phyloP scores from a whole-genome alignment of 2,888 invertebrate species.

The Frankliniella fusca region DNA sequence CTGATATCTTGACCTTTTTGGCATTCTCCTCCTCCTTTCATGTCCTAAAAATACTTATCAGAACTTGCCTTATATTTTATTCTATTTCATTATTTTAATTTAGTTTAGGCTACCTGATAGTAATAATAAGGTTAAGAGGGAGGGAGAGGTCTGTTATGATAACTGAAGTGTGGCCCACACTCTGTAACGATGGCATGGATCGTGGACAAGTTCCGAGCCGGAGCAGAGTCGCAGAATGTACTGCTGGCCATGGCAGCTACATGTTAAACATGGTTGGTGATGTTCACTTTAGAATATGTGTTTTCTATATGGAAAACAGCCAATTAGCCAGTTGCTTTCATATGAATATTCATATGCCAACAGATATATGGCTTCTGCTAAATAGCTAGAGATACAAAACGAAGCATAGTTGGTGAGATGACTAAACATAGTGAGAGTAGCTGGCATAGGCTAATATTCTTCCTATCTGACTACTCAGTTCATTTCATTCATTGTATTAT shows the following conservation, averaged over 20 bases:
- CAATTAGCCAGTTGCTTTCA: background rate
- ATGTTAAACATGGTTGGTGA: conserved; percentile 1
- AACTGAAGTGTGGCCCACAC: background rate
- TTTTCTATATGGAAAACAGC: background rate
- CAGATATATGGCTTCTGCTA: background rate
- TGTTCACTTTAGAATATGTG: background rate
- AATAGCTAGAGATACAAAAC: background rate
- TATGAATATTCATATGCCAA: too few relatives aligned
- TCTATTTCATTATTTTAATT: background rate
- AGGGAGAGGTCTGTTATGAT: background rate
- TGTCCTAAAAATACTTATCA: too few relatives aligned
- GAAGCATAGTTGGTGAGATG: background rate
- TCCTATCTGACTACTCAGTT: too few relatives aligned
- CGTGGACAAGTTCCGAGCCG: background rate
- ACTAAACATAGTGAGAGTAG: background rate
- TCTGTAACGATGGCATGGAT: conserved; percentile 5
- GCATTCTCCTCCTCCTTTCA: background rate
- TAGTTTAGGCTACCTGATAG: background rate
- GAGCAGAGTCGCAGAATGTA: background rate
- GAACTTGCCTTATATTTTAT: background rate
- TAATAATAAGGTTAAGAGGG: background rate
- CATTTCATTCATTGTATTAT: too few relatives aligned
- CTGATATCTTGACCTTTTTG: background rate
- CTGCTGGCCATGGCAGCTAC: background rate
- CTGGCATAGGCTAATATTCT: background rate